A percentile compares a stretch with the other conserved stretches of the same genome.
Conservation (phyloP, 2,113 vertebrate genomes). For the Myrmecophaga tridactyla region DNA sequence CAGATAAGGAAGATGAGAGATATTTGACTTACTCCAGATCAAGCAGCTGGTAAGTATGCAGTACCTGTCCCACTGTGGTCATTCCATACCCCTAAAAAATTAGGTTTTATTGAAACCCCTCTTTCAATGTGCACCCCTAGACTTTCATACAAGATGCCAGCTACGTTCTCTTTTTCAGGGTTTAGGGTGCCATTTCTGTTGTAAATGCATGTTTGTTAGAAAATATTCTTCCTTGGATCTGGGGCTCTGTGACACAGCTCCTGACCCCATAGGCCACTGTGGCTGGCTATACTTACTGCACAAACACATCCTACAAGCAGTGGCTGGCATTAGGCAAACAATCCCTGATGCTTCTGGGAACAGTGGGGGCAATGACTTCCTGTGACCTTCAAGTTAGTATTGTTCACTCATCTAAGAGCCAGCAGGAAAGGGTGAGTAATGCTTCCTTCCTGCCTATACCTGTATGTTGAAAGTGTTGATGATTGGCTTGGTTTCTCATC, state of each 20-base stretch:
- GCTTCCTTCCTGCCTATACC: neutral
- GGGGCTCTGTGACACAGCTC: neutral
- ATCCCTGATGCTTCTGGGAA: neutral
- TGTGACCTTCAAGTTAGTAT: neutral
- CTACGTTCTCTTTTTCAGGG: no score
- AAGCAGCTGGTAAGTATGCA: fast-evolving
- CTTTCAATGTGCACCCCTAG: no score
- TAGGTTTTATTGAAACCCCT: neutral
- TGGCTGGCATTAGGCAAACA: neutral
- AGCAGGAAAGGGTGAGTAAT: neutral
- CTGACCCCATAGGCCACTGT: neutral
- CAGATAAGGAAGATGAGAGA: no score
- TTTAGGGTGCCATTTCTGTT: neutral
- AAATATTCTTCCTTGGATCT: neutral
- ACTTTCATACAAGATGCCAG: neutral
- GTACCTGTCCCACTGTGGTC: neutral
- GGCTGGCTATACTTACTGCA: neutral
- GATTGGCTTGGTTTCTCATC: neutral
- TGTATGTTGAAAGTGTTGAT: neutral
- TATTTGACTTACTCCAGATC: fast-evolving
- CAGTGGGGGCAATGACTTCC: neutral
- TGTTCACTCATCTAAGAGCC: neutral
- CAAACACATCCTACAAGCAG: no score
- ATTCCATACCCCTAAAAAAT: neutral
- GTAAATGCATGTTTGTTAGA: neutral